Conservation (phyloP, 1,140 invertebrate species). For the Hyles vespertilio region DNA sequence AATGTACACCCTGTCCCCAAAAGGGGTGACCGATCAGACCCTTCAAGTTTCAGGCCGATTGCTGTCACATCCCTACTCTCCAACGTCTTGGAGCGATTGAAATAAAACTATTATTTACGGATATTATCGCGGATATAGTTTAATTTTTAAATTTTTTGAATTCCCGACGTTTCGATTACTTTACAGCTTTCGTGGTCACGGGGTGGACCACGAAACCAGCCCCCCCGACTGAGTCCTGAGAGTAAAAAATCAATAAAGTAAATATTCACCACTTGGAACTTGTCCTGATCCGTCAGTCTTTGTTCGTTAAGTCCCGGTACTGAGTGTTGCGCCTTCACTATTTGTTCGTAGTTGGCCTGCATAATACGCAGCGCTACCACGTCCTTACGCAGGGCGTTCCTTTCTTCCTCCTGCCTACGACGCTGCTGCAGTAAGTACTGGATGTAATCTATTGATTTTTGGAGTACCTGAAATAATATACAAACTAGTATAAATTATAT, state of each 20-base stretch:
- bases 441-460: conserved; percentile 94
- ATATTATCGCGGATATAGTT: too few relatives aligned
- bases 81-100: too few relatives aligned
- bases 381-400: conserved; percentile 95
- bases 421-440: conserved; percentile 94
- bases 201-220: too few relatives aligned
- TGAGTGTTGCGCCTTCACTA: conserved; percentile 96
- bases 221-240: neutral
- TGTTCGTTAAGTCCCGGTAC: conserved; percentile 91
- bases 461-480: conserved; percentile 78
- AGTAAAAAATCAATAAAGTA: neutral
- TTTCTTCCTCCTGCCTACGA: conserved; percentile 94
- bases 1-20: too few relatives aligned
- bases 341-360: conserved; percentile 96
- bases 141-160: too few relatives aligned
- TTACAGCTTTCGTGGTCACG: too few relatives aligned
- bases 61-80: too few relatives aligned
- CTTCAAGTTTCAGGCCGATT: too few relatives aligned
- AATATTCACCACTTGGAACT: conserved; percentile 93
- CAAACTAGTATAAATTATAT: too few relatives aligned
- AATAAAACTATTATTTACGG: too few relatives aligned
- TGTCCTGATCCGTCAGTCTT: conserved; percentile 94
- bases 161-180: too few relatives aligned
- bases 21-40: too few relatives aligned
- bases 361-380: conserved; percentile 95